Percentiles rank a stretch among this genome's conserved stretches.
phyloP scores from a whole-genome alignment of 1,140 invertebrate genomes.

The Metaphire vulgaris region DNA sequence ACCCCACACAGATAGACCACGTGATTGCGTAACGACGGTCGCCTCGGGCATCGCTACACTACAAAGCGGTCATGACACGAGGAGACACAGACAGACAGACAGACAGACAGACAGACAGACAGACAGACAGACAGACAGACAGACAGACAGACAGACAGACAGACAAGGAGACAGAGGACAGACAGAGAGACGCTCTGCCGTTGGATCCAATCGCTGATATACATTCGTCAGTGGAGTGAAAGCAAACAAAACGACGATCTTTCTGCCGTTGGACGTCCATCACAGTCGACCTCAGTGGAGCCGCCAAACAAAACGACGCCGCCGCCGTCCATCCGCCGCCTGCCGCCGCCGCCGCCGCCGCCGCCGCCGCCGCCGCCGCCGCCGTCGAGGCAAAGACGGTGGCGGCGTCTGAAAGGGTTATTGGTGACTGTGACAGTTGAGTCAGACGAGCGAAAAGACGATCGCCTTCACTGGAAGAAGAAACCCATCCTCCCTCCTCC shows the following conservation, averaged over 20 bases:
- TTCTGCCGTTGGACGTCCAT: too few species aligned
- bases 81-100: constrained; percentile 7
- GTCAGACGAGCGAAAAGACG: not conserved
- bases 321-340: not conserved
- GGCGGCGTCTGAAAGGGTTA: too few species aligned
- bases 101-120: constrained; percentile 8
- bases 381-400: too few species aligned
- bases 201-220: not conserved
- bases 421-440: too few species aligned
- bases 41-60: too few species aligned
- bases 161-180: constrained; percentile 15
- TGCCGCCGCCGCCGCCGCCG: not conserved
- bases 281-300: too few species aligned
- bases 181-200: constrained; percentile 3
- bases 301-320: not conserved
- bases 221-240: too few species aligned
- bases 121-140: constrained; percentile 13
- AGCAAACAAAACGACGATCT: too few species aligned
- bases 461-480: not conserved
- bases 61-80: too few species aligned
- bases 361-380: too few species aligned
- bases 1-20: too few species aligned
- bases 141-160: constrained; percentile 13
- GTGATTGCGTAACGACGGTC: too few species aligned
- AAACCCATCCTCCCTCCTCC: not conserved